These are phyloP conservation scores for Scolopax mira DNA, from an alignment of 2,113 vertebrate species.

Conservation along the genomic window DNA sequence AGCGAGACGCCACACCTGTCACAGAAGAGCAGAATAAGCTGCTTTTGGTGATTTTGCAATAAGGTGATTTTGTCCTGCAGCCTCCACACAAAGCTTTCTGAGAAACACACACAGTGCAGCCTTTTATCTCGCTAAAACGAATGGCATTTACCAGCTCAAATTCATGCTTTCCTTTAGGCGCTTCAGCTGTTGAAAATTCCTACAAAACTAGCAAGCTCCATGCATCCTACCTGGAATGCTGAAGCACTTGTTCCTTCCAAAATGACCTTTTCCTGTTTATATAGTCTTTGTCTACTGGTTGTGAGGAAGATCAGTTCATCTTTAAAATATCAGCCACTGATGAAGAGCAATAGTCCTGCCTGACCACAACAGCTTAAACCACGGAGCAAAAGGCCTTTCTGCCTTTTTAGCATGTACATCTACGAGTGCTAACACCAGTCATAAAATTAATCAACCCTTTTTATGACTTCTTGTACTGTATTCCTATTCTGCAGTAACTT, in stretches of 20 bases:
- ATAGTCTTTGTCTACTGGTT: neutral
- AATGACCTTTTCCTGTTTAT: neutral
- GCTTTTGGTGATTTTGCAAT: neutral
- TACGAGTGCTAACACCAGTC: neutral
- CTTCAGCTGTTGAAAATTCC: neutral
- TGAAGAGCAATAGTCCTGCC: neutral
- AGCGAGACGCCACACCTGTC: neutral
- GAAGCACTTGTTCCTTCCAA: neutral
- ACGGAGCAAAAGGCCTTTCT: neutral
- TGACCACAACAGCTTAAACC: neutral
- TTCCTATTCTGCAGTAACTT: neutral
- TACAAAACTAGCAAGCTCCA: neutral
- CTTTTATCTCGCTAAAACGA: neutral
- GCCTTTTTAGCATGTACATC: neutral
- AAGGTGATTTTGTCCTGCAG: neutral
- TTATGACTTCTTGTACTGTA: neutral
- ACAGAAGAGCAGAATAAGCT: neutral
- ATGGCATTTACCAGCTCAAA: neutral
- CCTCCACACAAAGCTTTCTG: neutral
- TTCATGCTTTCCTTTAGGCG: neutral
- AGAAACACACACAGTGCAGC: neutral
- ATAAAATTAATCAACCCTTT: slow-evolving; percentile 44
- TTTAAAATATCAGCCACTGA: neutral
- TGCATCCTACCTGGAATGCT: neutral
- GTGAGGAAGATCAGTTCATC: neutral